Evolutionary conservation across 2,113 vertebrate species (phyloP).

Genomic region (Embiotoca jacksoni): DNA sequence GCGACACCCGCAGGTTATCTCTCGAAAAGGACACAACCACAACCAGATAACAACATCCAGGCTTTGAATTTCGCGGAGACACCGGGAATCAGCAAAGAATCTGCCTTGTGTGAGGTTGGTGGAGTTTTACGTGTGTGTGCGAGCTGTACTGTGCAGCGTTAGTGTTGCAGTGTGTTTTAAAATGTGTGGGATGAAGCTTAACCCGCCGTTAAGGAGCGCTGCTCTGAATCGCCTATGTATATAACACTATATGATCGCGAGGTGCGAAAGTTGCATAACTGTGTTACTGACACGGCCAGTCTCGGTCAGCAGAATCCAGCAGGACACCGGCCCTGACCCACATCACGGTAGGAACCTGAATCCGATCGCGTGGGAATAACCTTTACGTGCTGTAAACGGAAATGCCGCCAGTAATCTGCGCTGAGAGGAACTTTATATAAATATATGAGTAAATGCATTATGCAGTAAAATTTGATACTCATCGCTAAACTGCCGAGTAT

Average conservation of each 20-base stretch:
- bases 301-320: slow-evolving; percentile 60
- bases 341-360: background rate
- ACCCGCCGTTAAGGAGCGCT: background rate
- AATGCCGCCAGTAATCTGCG: background rate
- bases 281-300: slow-evolving; percentile 69
- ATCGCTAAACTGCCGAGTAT: background rate
- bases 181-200: background rate
- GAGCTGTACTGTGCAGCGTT: background rate
- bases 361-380: background rate
- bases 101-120: slow-evolving; percentile 50
- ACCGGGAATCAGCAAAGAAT: background rate
- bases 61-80: background rate
- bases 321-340: slow-evolving; percentile 19
- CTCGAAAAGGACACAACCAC: too few relatives aligned
- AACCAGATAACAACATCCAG: background rate
- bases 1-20: too few relatives aligned
- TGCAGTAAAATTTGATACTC: too few relatives aligned
- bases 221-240: background rate
- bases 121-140: background rate
- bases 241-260: background rate
- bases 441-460: too few relatives aligned
- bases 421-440: background rate
- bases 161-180: background rate
- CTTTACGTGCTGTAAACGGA: background rate
- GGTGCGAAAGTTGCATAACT: slow-evolving; percentile 77